Percentiles rank a stretch among this genome's conserved stretches.
phyloP scores from a whole-genome alignment of 1,140 invertebrate species.

The Arion vulgaris region DNA sequence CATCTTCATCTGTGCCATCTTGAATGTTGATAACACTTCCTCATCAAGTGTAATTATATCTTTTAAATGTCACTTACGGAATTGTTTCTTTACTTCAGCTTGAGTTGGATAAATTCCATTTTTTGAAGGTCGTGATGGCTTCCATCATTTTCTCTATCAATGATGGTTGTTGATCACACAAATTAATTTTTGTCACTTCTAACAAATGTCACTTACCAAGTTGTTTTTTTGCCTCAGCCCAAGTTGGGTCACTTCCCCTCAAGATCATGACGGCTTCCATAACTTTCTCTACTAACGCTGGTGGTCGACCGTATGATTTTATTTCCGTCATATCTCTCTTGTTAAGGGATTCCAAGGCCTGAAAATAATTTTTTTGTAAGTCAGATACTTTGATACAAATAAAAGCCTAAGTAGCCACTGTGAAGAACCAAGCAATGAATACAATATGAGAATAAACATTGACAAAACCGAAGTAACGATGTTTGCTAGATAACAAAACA shows the following conservation, averaged over 20 bases:
- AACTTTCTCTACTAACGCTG: constrained; percentile 88
- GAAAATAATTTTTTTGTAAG: neutral
- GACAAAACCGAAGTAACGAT: too few species aligned
- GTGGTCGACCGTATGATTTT: constrained; percentile 87
- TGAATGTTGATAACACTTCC: too few species aligned
- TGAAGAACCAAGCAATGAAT: too few species aligned
- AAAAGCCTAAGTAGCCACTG: too few species aligned
- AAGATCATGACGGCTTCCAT: constrained; percentile 92
- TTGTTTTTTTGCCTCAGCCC: constrained; percentile 88
- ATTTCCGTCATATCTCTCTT: constrained; percentile 91
- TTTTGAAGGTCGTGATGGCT: constrained; percentile 90
- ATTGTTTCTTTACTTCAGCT: constrained; percentile 86
- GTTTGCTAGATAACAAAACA: too few species aligned
- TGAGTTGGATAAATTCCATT: constrained; percentile 84
- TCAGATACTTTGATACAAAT: too few species aligned
- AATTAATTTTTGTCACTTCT: too few species aligned
- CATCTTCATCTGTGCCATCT: too few species aligned
- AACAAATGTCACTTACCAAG: constrained; percentile 76
- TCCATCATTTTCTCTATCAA: constrained; percentile 92
- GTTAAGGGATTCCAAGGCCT: constrained; percentile 86
- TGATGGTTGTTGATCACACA: constrained; percentile 84
- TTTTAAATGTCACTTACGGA: constrained; percentile 75
- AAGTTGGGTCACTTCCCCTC: constrained; percentile 83
- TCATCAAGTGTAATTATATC: too few species aligned
- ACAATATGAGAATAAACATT: too few species aligned